Evolutionary conservation across 2,888 invertebrate genomes (phyloP).

Genomic region (Pomacea canaliculata): DNA sequence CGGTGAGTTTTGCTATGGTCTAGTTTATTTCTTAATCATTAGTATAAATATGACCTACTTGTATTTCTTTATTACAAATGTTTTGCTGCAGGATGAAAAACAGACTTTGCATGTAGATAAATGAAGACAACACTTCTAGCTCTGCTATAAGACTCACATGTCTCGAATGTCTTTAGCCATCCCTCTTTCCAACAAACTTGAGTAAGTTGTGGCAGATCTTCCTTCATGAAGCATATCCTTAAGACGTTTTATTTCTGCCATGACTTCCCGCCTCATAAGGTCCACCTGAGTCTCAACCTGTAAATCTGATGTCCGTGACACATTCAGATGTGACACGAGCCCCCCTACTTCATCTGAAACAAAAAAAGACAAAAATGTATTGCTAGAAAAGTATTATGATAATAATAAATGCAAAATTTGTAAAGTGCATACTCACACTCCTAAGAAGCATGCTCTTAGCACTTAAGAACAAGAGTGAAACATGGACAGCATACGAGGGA

Average conservation of each 20-base stretch:
- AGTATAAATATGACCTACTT: no score
- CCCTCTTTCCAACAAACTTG: constrained; percentile 10
- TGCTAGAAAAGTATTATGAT: no score
- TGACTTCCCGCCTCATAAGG: constrained; percentile 18
- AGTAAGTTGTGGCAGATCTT: neutral
- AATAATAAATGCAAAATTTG: no score
- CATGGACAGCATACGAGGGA: neutral
- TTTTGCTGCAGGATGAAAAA: no score
- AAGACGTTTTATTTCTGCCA: constrained; percentile 17
- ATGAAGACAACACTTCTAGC: no score
- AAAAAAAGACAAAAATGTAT: neutral
- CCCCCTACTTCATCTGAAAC: constrained; percentile 16
- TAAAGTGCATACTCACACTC: no score
- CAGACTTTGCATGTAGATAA: no score
- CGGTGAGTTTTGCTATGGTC: no score
- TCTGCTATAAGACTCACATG: constrained; percentile 3
- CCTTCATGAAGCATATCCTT: constrained; percentile 9
- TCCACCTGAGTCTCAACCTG: constrained; percentile 20
- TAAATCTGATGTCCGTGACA: constrained; percentile 1
- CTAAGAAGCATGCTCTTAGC: no score
- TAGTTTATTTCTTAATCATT: no score
- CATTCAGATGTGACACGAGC: constrained; percentile 2
- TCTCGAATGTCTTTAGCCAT: constrained; percentile 13
- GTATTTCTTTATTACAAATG: no score
- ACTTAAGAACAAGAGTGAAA: no score